Base-by-base conservation (phyloP, 2,113 vertebrate species). In the Trichomycterus rosablanca region DNA sequence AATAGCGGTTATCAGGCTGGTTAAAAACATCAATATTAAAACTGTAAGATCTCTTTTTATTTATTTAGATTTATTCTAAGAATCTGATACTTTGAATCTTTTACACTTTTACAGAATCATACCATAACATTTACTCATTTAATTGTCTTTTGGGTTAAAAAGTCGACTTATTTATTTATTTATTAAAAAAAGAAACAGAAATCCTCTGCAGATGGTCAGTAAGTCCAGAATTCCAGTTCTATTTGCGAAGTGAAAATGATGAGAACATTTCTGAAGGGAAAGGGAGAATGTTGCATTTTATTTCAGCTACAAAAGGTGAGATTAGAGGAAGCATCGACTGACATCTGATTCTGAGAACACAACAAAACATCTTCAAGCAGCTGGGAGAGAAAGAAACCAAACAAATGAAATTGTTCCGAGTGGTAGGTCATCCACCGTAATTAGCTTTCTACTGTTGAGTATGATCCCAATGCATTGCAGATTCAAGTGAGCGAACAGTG, bases 1-100 rank as follows among this genome's bases (percentile, higher is more conserved):
- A 84, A 86, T 84, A 85, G 81, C 75, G 72, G 81, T 84, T 87
- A 87, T 84, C 84, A 87, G 85, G 85, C 83, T 76, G 86, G 64
- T 87, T 84, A 85, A 87, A 89, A 89, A 87, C 84, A 89, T 82
- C 84, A 72, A 87, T 87, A 86, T 80, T 86, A 86, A 87, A 87
- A 87, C 73, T 78, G 79, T 80, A 73, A 83, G 80, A 82, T 76
- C 69, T 78, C 65, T 63, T 68, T 83, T 74, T 66, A 63, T 78
- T 77, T 67, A 80, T 78, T 78, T 77, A 74, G 71, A 15, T 73
- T 76, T 71, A 80, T 82, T 83, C 73, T 74, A 78, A 74, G 72
- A 76, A 80, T 70, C 42, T 35, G 68, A 63, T 66, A 78, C 71
- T 77, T 50, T 56, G 63, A 52, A 60, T 50, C 14, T 72, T 75